phyloP scores from a whole-genome alignment of 2,113 vertebrate species.

The Pseudopodoces humilis region DNA sequence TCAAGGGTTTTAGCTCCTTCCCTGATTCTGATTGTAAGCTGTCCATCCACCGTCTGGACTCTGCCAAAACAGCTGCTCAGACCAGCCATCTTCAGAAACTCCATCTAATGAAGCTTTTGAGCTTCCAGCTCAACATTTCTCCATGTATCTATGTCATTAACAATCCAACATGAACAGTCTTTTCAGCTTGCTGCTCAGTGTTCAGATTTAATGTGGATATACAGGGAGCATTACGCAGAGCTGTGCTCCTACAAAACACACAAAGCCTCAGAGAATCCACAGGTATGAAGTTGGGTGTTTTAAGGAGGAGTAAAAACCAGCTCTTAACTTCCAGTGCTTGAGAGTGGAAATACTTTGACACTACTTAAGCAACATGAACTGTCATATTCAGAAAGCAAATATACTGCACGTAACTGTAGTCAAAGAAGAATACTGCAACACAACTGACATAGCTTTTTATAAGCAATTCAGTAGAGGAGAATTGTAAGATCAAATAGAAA shows the following conservation, averaged over 20 bases:
- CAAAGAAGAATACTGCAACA: neutral
- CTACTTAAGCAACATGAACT: neutral
- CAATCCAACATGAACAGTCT: neutral
- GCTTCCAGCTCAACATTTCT: neutral
- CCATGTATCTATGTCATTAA: neutral
- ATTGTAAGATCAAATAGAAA: neutral
- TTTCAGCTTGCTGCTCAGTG: neutral
- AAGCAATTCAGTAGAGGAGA: neutral
- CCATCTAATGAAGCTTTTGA: neutral
- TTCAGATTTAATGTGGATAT: neutral
- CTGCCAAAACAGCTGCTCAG: neutral
- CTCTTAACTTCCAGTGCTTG: fast-evolving
- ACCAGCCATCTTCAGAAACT: neutral
- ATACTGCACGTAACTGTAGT: neutral
- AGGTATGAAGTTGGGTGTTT: neutral
- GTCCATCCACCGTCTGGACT: neutral
- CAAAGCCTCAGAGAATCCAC: neutral
- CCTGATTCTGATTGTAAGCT: neutral
- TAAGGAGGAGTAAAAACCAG: neutral
- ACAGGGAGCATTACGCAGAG: neutral
- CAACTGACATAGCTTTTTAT: neutral
- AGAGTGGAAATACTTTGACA: neutral
- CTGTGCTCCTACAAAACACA: neutral
- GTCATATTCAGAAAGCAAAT: neutral
- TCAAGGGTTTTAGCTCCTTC: neutral